A percentile compares a stretch with the other conserved stretches of the same genome.
Evolutionary conservation across 2,888 invertebrate genomes (phyloP).

Genomic region (Calameuta filiformis): DNA sequence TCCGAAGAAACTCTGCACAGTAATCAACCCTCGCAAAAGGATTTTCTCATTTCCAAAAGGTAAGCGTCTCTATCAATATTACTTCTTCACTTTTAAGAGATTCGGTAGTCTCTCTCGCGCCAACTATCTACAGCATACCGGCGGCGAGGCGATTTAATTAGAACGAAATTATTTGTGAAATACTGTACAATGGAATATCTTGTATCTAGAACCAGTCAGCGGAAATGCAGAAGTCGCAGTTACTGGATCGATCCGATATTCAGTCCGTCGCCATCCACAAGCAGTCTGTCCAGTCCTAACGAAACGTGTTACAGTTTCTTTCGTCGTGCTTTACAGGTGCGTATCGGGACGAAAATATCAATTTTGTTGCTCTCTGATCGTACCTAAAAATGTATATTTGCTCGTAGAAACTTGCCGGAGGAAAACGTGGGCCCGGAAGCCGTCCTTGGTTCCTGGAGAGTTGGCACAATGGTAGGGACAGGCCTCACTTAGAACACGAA

Average conservation of each 20-base stretch:
- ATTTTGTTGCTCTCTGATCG: neutral
- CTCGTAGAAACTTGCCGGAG: slow-evolving; percentile 80
- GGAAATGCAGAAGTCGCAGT: slow-evolving; percentile 69
- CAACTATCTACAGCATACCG: too few relatives aligned
- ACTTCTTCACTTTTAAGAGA: neutral
- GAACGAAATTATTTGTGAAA: neutral
- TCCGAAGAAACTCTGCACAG: slow-evolving; percentile 30
- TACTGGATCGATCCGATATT: slow-evolving; percentile 75
- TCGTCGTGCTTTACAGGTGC: slow-evolving; percentile 81
- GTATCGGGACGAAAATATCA: neutral
- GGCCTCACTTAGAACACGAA: slow-evolving; percentile 49
- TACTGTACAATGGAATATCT: neutral
- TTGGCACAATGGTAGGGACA: slow-evolving; percentile 70
- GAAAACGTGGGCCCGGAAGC: slow-evolving; percentile 70
- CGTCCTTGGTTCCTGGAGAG: slow-evolving; percentile 85
- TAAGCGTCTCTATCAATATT: slow-evolving; percentile 12
- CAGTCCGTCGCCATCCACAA: slow-evolving; percentile 76
- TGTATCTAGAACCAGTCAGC: slow-evolving; percentile 59
- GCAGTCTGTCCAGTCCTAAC: slow-evolving; percentile 90
- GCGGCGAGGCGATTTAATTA: neutral
- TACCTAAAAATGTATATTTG: neutral
- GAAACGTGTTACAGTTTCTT: slow-evolving; percentile 96
- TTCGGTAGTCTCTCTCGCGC: too few relatives aligned
- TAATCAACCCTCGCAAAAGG: slow-evolving; percentile 41
- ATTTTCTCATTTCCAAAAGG: slow-evolving; percentile 43